Evolutionary conservation across 2,797 vertebrate genomes (phyloP).

Genomic region (Tragopan temminckii): DNA sequence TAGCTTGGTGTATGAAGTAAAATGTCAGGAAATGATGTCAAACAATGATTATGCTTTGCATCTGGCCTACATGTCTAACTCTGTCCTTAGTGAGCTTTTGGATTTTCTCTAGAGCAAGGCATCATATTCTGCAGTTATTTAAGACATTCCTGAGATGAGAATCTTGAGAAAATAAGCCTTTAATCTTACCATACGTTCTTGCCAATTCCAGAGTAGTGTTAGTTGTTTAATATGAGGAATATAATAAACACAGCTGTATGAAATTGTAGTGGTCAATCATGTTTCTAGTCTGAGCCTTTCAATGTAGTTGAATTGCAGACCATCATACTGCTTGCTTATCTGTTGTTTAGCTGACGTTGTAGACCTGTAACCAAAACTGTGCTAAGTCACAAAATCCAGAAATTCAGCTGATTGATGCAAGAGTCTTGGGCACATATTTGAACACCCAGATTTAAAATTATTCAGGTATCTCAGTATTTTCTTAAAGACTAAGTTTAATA

Average conservation of each 20-base stretch:
- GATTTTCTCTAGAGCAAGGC: not conserved
- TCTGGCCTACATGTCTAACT: not conserved
- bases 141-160: not conserved
- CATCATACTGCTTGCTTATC: not conserved
- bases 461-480: not conserved
- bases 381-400: not conserved
- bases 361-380: not conserved
- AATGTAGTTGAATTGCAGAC: not conserved
- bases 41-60: not conserved
- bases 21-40: not conserved
- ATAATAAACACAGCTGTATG: not conserved
- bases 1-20: not conserved
- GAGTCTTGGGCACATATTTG: not conserved
- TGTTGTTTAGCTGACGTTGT: not conserved
- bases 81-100: not conserved
- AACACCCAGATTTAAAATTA: not conserved
- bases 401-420: accelerated
- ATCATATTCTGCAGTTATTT: not conserved
- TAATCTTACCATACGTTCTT: not conserved
- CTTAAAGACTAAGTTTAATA: not conserved
- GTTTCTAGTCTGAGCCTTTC: not conserved
- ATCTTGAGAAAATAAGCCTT: not conserved
- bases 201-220: not conserved
- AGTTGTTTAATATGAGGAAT: not conserved
- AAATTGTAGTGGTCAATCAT: accelerated